Percentiles rank a stretch among this genome's conserved stretches.
Evolutionary conservation across 1,140 invertebrate genomes (phyloP).

Genomic region (Pemphigus obesinymphae): DNA sequence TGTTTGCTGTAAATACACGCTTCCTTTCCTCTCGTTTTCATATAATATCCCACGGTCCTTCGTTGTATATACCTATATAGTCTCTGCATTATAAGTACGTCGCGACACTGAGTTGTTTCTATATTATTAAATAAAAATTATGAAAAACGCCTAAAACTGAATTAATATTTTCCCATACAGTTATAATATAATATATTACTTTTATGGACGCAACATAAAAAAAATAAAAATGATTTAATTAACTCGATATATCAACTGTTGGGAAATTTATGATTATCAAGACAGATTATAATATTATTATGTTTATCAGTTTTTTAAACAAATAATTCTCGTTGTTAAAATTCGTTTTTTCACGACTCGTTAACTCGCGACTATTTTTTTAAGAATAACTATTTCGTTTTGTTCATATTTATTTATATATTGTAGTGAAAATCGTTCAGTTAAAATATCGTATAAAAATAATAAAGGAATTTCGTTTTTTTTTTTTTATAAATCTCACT

Average conservation of each 20-base stretch:
- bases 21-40: constrained; percentile 26
- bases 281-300: too few relatives aligned
- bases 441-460: too few relatives aligned
- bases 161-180: background rate
- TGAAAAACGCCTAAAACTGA: background rate
- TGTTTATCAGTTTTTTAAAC: too few relatives aligned
- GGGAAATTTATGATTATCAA: background rate
- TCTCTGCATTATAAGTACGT: background rate
- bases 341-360: background rate
- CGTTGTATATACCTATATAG: background rate
- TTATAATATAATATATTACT: background rate
- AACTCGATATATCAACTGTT: background rate
- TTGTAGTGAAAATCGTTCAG: background rate
- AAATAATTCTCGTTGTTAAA: background rate
- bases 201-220: background rate
- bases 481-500: background rate
- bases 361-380: background rate
- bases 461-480: too few relatives aligned
- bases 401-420: background rate
- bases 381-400: too few relatives aligned
- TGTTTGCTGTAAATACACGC: background rate
- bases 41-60: constrained; percentile 14
- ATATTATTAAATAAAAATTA: background rate
- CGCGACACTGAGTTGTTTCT: background rate
- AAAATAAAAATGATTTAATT: background rate